Evolutionary conservation across 2,888 invertebrate genomes (phyloP), one percentile per base, ranked within the genome.

Genomic region (Neoitamus cyanurus): DNA sequence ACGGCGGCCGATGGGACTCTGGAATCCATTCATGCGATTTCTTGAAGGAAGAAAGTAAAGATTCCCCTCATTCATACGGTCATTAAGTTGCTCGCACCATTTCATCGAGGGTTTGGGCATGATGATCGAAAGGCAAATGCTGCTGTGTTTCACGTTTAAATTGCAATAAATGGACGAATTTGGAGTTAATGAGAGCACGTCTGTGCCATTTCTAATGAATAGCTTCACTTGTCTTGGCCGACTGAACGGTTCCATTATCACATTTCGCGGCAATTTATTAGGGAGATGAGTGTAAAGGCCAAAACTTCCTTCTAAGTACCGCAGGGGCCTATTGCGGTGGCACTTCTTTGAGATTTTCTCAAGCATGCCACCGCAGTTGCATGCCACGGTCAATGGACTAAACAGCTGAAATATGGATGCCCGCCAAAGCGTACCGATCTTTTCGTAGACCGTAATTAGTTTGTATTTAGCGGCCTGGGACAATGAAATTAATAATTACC

Each of bases 401-500:
- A 15, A 34, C n/a, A 6, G 7, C 3, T 34, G 58, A 58, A 58
- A 58, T 58, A 58, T 58, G 25, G 58, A 58, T 58, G 25, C 7
- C 20, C 58, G 11, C 25, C 20, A 58, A 48, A 58, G 58, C 58
- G 9, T 48, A 48, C 15, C 48, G 15, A 15, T 48, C 48, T 48
- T 48, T 20, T 48, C 15, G 6, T 58, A 20, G 58, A 9, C 58
- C 7, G 25, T 28, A 77, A 77, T 77, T 77, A 77, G 30, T 42
- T 9, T 28, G 46, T 28, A 77, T 46, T 77, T 77, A 77, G 25
- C 25, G 20, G 25, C 46, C n/a, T 28, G 42, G 11, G 30, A 42
- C n/a, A 77, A 46, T 42, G 25, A 42, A 25, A 77, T 77, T 77
- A 77, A 77, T 46, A 77, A 77, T 77, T 77, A 42, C 2, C n/a